These are phyloP conservation scores for Mesorhabditis spiculigera DNA, from an alignment of 2,888 invertebrate genomes.

Conservation along the genomic window DNA sequence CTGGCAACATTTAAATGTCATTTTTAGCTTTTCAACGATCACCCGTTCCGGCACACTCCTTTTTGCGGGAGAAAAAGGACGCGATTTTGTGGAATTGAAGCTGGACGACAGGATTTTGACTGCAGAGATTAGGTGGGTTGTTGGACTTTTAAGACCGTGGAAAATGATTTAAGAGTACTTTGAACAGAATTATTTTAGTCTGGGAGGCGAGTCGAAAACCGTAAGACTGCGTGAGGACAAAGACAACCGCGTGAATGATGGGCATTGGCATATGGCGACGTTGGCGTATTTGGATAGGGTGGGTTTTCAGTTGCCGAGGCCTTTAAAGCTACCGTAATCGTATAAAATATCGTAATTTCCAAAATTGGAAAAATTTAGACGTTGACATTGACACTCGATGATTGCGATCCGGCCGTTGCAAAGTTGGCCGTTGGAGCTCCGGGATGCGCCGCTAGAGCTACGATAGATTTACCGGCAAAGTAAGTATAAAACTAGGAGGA, in stretches of 20 bases:
- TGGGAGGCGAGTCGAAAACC: conserved; percentile 33
- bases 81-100: conserved; percentile 48
- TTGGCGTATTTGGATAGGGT: conserved; percentile 45
- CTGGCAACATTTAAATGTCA: conserved; percentile 4
- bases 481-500: conserved; percentile 16
- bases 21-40: conserved; percentile 45
- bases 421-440: conserved; percentile 24
- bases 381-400: conserved; percentile 40
- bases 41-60: conserved; percentile 41
- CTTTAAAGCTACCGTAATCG: too few species aligned
- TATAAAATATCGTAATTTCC: too few species aligned
- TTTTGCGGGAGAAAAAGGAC: conserved; percentile 38
- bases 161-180: too few species aligned
- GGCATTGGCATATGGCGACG: conserved; percentile 51
- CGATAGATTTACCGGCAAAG: conserved; percentile 42
- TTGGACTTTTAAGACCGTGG: conserved; percentile 12
- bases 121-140: conserved; percentile 22
- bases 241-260: conserved; percentile 50
- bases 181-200: conserved; percentile 16
- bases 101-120: conserved; percentile 40
- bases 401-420: conserved; percentile 41
- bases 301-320: conserved; percentile 7
- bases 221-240: conserved; percentile 42
- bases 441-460: conserved; percentile 41
- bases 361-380: conserved; percentile 25